A percentile compares a stretch with the other conserved stretches of the same genome.
Conservation (phyloP, 2,113 vertebrate species). For the Agapornis roseicollis region DNA sequence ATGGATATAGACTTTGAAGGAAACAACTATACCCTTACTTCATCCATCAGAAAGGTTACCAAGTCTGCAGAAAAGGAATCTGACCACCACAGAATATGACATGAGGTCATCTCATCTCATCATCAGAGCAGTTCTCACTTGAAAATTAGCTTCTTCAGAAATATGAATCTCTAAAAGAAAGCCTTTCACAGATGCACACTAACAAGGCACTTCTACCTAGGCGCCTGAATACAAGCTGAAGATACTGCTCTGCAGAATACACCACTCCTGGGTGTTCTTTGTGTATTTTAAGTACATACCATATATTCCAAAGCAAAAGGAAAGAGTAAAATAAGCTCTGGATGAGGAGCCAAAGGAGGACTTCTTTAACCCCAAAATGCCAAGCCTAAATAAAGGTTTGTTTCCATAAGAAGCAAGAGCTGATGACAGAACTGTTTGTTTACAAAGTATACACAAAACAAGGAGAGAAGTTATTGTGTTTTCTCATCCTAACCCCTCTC, state of each 20-base stretch:
- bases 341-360: not conserved
- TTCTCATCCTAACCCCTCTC: not conserved
- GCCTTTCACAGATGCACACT: fast-evolving
- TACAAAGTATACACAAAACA: not conserved
- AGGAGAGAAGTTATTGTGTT: not conserved
- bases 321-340: not conserved
- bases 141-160: not conserved
- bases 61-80: not conserved
- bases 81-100: not conserved
- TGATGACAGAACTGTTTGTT: not conserved
- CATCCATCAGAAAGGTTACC: not conserved
- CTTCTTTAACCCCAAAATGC: not conserved
- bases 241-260: not conserved
- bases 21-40: not conserved
- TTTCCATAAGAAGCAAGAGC: not conserved
- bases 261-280: not conserved
- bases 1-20: not conserved
- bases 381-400: not conserved
- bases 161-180: not conserved
- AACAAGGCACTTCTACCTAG: not conserved
- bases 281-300: not conserved
- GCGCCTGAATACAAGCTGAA: not conserved
- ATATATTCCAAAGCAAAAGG: not conserved
- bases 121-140: not conserved
- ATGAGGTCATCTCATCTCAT: not conserved